Evolutionary conservation across 2,113 vertebrate genomes (phyloP).

Genomic region (Sebastes schlegelii): DNA sequence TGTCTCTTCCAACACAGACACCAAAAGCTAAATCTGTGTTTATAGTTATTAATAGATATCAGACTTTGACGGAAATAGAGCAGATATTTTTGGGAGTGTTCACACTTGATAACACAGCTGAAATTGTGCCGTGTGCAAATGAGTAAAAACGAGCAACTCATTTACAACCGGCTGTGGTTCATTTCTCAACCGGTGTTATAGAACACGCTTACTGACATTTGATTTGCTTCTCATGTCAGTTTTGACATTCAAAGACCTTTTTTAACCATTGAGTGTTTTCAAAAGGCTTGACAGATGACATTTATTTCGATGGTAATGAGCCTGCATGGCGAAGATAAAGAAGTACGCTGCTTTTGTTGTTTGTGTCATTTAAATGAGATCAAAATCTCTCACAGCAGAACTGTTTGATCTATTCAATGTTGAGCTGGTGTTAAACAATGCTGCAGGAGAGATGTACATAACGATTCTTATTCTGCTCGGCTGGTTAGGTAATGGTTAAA

Average conservation of each 20-base stretch:
- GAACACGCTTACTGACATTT: conserved; percentile 66
- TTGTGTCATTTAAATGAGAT: conserved; percentile 44
- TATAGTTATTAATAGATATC: conserved; percentile 69
- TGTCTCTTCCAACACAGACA: background rate
- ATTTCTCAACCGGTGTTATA: background rate
- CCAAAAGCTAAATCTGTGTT: conserved; percentile 20
- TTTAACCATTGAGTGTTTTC: conserved; percentile 53
- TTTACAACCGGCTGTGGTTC: conserved; percentile 29
- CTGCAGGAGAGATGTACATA: background rate
- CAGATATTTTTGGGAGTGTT: conserved; percentile 68
- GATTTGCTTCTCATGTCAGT: conserved; percentile 68
- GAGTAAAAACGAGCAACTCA: background rate
- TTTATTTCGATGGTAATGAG: conserved; percentile 69
- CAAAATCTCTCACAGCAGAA: conserved; percentile 7
- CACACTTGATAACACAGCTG: conserved; percentile 13
- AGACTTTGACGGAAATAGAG: conserved; percentile 62
- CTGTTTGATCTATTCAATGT: conserved; percentile 24
- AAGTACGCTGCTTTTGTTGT: conserved; percentile 8
- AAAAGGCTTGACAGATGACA: conserved; percentile 62
- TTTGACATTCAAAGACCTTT: conserved; percentile 73
- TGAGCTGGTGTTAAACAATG: background rate
- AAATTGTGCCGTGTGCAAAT: conserved; percentile 8
- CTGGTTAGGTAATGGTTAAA: conserved; percentile 7
- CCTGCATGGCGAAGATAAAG: conserved; percentile 12
- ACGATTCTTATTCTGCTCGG: background rate